Base-by-base conservation (phyloP, 2,888 invertebrate species). In the Mesoligia furuncula region DNA sequence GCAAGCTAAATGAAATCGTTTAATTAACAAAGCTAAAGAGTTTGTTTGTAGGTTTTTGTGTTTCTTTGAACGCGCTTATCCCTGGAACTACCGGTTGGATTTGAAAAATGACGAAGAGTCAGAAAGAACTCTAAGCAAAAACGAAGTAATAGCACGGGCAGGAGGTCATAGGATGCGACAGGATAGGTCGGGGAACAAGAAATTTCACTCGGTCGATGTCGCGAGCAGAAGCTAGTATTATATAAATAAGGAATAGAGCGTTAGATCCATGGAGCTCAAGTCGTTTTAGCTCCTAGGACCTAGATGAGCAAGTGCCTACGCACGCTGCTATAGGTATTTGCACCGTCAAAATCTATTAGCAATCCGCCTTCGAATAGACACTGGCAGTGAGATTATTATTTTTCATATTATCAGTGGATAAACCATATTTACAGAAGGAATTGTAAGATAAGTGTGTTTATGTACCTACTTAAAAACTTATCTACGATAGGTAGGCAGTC, bases 371-470 rank as follows among this genome's bases (percentile, higher is more conserved):
- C 24, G 31, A 57, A 57, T 68, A 27, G 48, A 59, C 57, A 69
- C 51, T 54, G 51, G 15, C 17, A 42, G 27, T 31, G 8, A 31
- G 0, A 59, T 59, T 31, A 57, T 39, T 81, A 71, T 59, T 59
- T 69, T 77, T 62, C 57, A 68, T 64, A 36, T 71, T 71, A 71
- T 82, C 77, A 42, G 51, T 68, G 36, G 51, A 59, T 62, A 72
- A n/a, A 78, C 24, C 59, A 82, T 82, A 64, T 82, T 82, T 62
- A 59, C 82, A 68, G 62, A 77, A 42, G 48, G 24, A 42, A 81
- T 36, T 76, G 61, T 54, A 54, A 72, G 81, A 81, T 81, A 78
- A 81, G 72, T 24, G 51, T 82, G 81, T 81, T 77, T 71, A 82
- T 77, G 59, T 77, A 6, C n/a, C n/a, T 36, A 15, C 51, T 39